Base-by-base conservation (phyloP, 92 coral and sea anemone genomes). In the Diadumene lineata region DNA sequence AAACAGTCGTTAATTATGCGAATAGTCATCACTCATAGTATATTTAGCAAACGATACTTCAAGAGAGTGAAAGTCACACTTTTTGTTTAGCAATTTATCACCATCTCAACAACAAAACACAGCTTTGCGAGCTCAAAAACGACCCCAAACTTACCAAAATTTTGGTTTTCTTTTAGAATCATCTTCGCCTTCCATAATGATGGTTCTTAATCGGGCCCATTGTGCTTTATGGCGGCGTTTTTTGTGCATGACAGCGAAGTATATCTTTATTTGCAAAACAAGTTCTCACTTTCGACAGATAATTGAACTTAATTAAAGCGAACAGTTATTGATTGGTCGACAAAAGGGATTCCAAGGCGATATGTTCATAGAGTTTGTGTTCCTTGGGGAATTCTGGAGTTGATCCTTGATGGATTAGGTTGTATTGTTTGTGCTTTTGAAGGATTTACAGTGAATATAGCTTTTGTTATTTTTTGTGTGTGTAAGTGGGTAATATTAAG, bases 201-300 rank as follows among this genome's bases (percentile, higher is more conserved):
- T 28, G 33, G n/a, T 64, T 43, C 80, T 72, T 21, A 77, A 38
- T 66, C 19, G 24, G 21, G 19, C 21, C 58, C 55, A 27, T 65
- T 77, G 84, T 79, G 65, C 80, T 75, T 76, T 77, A 68, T 46
- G 84, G 64, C 67, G 84, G 64, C 67, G 83, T 62, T 64, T 84
- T 73, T 72, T 67, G 69, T 91, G 86, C 92, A 85, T 84, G 74
- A 79, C 88, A 79, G 80, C 85, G 48, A 70, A 51, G 44, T 71
- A 80, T 68, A 43, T 74, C 74, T 67, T 71, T 82, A 72, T 87
- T 87, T 82, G 88, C 82, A 77, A 87, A n/a, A 82, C 79, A 69
- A 61, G 51, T 25, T 73, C 72, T 76, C 74, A 84, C 82, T 55
- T 53, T 29, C 34, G 69, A 70, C 55, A 38, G 65, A 55, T 86